These are phyloP conservation scores for Trichacis sp. DNA, from an alignment of 2,888 invertebrate species.

Conservation along the genomic window DNA sequence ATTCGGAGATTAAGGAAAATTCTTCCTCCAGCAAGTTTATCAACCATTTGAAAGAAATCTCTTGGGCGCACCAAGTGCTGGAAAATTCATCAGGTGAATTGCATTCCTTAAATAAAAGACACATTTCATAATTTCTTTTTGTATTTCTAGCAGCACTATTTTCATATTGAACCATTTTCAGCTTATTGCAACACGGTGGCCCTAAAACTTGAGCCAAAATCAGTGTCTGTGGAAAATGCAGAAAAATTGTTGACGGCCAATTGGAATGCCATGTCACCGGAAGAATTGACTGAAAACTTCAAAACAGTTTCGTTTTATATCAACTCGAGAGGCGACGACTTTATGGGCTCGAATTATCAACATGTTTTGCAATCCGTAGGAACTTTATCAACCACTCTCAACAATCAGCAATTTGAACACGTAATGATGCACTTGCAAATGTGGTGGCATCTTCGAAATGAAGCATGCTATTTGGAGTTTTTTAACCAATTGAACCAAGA, in stretches of 20 bases:
- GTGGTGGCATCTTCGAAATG: constrained; percentile 8
- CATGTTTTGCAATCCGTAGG: constrained; percentile 17
- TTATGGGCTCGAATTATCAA: constrained; percentile 5
- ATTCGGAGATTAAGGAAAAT: too few species aligned
- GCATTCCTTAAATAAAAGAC: too few species aligned
- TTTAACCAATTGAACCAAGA: not conserved
- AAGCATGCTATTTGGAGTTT: not conserved
- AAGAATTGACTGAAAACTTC: constrained; percentile 30
- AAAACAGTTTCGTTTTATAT: constrained; percentile 20
- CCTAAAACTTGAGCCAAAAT: not conserved
- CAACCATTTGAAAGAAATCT: not conserved
- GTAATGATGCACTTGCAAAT: constrained; percentile 17
- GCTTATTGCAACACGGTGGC: not conserved
- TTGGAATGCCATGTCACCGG: constrained; percentile 26
- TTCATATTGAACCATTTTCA: too few species aligned
- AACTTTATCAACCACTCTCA: constrained; percentile 2
- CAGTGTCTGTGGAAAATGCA: not conserved
- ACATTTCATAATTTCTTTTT: too few species aligned
- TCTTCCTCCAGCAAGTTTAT: too few species aligned
- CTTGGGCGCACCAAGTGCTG: not conserved
- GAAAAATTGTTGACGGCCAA: constrained; percentile 1
- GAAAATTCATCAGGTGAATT: too few species aligned
- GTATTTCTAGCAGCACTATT: too few species aligned
- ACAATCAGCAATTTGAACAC: constrained; percentile 15
- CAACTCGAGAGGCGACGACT: not conserved